phyloP scores from a whole-genome alignment of 2,797 vertebrate species.

The Sebastes reedi region DNA sequence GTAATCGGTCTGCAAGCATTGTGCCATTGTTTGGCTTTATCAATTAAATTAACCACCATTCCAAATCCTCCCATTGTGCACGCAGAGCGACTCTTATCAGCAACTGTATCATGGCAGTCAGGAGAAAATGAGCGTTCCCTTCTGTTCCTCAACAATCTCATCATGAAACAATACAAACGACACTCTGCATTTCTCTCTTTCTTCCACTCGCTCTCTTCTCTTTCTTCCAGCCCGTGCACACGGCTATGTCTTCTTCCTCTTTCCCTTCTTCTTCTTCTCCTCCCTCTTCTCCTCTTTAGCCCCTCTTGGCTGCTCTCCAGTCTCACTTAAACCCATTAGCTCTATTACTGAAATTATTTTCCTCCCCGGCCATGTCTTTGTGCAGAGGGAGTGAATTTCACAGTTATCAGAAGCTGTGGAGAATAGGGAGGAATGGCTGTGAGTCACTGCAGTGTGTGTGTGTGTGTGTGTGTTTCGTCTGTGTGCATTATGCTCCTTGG shows the following conservation, averaged over 20 bases:
- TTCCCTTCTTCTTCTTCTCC: conserved; percentile 42
- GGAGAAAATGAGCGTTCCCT: conserved; percentile 73
- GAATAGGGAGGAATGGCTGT: conserved; percentile 80
- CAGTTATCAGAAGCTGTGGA: conserved; percentile 85
- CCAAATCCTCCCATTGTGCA: conserved; percentile 82
- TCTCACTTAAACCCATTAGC: conserved; percentile 89
- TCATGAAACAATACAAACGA: conserved; percentile 79
- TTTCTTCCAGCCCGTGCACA: conserved; percentile 70
- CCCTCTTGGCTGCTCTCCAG: conserved; percentile 85
- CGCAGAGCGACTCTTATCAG: conserved; percentile 79
- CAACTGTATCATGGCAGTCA: conserved; percentile 76
- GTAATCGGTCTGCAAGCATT: conserved; percentile 72
- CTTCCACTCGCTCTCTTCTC: conserved; percentile 38
- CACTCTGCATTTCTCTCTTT: conserved; percentile 57
- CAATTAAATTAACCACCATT: conserved; percentile 86
- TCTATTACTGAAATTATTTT: conserved; percentile 91
- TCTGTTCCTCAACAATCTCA: conserved; percentile 75
- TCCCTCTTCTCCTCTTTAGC: conserved; percentile 69
- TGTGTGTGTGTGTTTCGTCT: conserved; percentile 44
- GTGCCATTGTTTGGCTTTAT: conserved; percentile 80
- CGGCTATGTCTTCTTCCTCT: conserved; percentile 63
- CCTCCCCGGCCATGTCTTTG: conserved; percentile 80
- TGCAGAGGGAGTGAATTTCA: conserved; percentile 89
- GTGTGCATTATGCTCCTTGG: conserved; percentile 70
- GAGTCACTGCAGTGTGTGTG: conserved; percentile 64